These are phyloP conservation scores for Enteromius viviparus DNA, from an alignment of 2,797 vertebrate species.

Conservation along the genomic window DNA sequence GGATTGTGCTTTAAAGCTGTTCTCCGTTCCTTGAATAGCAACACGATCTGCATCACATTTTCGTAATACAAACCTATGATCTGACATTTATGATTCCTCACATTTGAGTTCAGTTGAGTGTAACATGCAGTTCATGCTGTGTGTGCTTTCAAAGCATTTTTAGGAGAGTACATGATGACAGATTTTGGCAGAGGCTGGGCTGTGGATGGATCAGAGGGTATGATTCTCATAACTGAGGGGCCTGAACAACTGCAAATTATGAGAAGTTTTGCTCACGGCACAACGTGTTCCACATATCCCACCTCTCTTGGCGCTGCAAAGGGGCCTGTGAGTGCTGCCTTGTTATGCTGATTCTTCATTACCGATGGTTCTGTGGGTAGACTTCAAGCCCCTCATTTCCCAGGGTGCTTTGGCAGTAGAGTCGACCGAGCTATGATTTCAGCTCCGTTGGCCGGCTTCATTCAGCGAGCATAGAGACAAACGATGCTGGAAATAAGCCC, in stretches of 20 bases:
- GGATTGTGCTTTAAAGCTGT: background rate
- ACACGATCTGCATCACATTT: background rate
- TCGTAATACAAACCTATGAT: background rate
- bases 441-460: slow-evolving; percentile 60
- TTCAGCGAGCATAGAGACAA: slow-evolving; percentile 77
- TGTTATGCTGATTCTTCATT: slow-evolving; percentile 43
- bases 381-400: slow-evolving; percentile 36
- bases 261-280: slow-evolving; percentile 14
- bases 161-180: background rate
- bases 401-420: slow-evolving; percentile 32
- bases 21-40: background rate
- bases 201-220: background rate
- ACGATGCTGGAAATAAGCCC: slow-evolving; percentile 84
- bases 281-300: slow-evolving; percentile 23
- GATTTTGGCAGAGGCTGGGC: background rate
- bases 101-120: slow-evolving; percentile 12
- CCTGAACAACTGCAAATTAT: slow-evolving; percentile 21
- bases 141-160: slow-evolving; percentile 4
- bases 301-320: slow-evolving; percentile 6
- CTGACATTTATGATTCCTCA: background rate
- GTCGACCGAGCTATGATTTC: slow-evolving; percentile 15
- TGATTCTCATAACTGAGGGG: background rate
- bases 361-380: slow-evolving; percentile 15
- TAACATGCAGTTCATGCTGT: slow-evolving; percentile 1
- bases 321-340: slow-evolving; percentile 7